Percentiles rank a stretch among this genome's conserved stretches.
Evolutionary conservation across 2,797 vertebrate genomes (phyloP).

Genomic region (Anableps anableps): DNA sequence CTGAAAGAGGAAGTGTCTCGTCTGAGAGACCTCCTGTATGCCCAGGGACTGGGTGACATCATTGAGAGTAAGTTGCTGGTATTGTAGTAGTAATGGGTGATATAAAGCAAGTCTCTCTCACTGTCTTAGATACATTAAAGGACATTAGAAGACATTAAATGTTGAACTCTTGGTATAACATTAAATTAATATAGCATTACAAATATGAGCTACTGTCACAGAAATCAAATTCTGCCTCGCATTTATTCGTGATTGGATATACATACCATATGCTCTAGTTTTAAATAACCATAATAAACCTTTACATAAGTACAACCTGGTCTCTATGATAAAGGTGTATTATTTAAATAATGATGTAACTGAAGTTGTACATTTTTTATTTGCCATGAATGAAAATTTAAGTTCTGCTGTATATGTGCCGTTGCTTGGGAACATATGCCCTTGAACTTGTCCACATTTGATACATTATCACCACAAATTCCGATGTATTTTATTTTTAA

Average conservation of each 20-base stretch:
- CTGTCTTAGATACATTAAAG: not conserved
- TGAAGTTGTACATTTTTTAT: not conserved
- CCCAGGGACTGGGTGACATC: conserved; percentile 97
- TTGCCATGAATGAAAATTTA: not conserved
- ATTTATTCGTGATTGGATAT: not conserved
- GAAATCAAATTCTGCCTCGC: not conserved
- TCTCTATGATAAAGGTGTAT: not conserved
- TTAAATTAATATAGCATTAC: not conserved
- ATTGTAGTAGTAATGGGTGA: not conserved
- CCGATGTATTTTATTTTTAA: not conserved
- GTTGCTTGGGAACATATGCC: not conserved
- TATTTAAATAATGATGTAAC: not conserved
- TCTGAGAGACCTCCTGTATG: conserved; percentile 90
- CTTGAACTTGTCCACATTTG: not conserved
- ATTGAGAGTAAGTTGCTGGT: conserved; percentile 91
- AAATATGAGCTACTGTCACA: too few species aligned
- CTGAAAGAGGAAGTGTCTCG: conserved; percentile 97
- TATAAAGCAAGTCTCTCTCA: not conserved
- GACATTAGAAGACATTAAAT: not conserved
- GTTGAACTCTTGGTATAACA: not conserved
- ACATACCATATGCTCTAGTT: too few species aligned
- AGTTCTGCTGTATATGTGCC: not conserved
- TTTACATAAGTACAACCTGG: not conserved
- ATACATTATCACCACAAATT: not conserved
- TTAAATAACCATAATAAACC: not conserved